Evolutionary conservation across 53 echinoderm and acorn worm species (phyloP).

Genomic region (Astropecten irregularis): DNA sequence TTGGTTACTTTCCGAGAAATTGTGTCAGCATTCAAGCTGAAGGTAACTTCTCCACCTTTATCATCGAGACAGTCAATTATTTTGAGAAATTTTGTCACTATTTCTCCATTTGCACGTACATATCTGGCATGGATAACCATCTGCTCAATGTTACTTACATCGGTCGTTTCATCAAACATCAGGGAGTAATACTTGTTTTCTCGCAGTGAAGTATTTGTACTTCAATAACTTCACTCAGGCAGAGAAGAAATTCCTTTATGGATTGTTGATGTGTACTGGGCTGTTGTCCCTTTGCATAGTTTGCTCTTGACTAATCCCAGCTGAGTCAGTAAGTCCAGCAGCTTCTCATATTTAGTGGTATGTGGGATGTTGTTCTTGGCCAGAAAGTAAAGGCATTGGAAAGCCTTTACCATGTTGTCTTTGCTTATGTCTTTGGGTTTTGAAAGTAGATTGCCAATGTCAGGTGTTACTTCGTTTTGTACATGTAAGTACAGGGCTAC

Average conservation of each 20-base stretch:
- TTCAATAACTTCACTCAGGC: conserved; percentile 61
- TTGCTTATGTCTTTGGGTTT: conserved; percentile 50
- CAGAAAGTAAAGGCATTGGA: conserved; percentile 58
- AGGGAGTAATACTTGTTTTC: conserved; percentile 18
- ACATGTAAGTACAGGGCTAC: conserved; percentile 15
- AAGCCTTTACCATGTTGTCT: conserved; percentile 59
- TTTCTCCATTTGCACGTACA: conserved; percentile 20
- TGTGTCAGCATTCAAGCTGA: conserved; percentile 36
- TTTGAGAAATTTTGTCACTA: conserved; percentile 3
- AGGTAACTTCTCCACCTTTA: conserved; percentile 12
- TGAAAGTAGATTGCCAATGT: conserved; percentile 24
- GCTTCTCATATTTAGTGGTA: conserved; percentile 45
- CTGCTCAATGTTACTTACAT: conserved; percentile 51
- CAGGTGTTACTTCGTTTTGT: background rate
- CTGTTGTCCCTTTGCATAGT: conserved; percentile 42
- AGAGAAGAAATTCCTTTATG: conserved; percentile 50
- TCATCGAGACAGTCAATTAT: conserved; percentile 47
- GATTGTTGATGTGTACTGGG: conserved; percentile 58
- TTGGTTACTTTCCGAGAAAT: conserved; percentile 31
- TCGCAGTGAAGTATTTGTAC: conserved; percentile 26
- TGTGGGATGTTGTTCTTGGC: conserved; percentile 39
- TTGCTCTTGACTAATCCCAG: conserved; percentile 51
- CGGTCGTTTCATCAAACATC: conserved; percentile 72
- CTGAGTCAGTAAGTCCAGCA: conserved; percentile 38
- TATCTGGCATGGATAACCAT: conserved; percentile 58